Conservation (phyloP, 2,888 invertebrate species). For the Drosophila buzzatii region DNA sequence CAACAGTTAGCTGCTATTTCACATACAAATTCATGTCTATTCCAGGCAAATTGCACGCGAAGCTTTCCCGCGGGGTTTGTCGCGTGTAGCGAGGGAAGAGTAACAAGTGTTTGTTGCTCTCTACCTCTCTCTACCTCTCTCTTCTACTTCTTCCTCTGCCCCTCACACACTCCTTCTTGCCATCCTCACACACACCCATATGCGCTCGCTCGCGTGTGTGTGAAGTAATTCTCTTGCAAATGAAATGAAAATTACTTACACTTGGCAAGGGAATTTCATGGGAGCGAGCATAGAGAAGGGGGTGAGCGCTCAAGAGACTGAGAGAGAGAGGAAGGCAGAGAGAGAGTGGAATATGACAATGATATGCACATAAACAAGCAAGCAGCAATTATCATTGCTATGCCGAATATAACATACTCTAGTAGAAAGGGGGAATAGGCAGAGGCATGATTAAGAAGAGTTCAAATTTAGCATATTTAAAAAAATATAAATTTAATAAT, state of each 20-base stretch:
- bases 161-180: neutral
- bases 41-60: slow-evolving; percentile 60
- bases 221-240: slow-evolving; percentile 56
- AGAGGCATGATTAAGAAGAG: neutral
- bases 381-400: neutral
- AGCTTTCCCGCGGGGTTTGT: slow-evolving; percentile 63
- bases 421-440: neutral
- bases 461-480: neutral
- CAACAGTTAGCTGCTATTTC: slow-evolving; percentile 36
- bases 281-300: slow-evolving; percentile 7
- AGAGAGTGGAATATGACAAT: slow-evolving; percentile 14
- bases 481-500: neutral
- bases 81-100: slow-evolving; percentile 34
- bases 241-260: slow-evolving; percentile 66
- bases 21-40: slow-evolving; percentile 33
- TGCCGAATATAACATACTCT: slow-evolving; percentile 3
- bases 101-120: slow-evolving; percentile 64
- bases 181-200: slow-evolving; percentile 1
- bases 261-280: slow-evolving; percentile 40
- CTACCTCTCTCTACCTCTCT: neutral
- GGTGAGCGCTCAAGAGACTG: neutral
- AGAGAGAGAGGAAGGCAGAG: neutral
- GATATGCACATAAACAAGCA: slow-evolving; percentile 32
- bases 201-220: neutral
- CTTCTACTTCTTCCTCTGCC: neutral